Evolutionary conservation across 2,797 vertebrate genomes (phyloP).

Genomic region (Cuculus canorus): DNA sequence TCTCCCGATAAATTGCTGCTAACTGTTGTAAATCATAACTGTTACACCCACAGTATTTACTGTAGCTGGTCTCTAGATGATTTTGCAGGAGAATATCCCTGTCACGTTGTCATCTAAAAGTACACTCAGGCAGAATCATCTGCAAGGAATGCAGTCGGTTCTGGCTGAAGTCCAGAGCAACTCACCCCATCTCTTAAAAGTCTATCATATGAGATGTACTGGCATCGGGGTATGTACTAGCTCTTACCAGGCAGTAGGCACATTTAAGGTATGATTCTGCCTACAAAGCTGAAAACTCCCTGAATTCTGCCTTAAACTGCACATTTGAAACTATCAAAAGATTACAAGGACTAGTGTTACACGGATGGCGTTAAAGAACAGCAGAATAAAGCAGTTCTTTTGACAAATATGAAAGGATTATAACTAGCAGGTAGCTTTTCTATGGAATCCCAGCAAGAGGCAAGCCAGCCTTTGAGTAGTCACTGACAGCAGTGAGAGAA

Average conservation of each 20-base stretch:
- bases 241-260: not conserved
- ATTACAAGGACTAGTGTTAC: not conserved
- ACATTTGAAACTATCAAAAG: slow-evolving; percentile 24
- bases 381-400: not conserved
- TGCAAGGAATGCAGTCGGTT: rapidly evolving
- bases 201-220: not conserved
- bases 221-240: not conserved
- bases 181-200: not conserved
- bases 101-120: not conserved
- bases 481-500: not conserved
- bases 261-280: not conserved
- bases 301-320: not conserved
- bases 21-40: not conserved
- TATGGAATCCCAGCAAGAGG: not conserved
- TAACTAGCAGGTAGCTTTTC: not conserved
- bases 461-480: not conserved
- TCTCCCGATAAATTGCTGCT: not conserved
- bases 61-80: not conserved
- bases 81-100: not conserved
- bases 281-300: not conserved
- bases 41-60: not conserved
- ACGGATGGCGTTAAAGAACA: not conserved
- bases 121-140: not conserved
- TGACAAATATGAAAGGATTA: slow-evolving; percentile 31
- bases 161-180: not conserved